These are phyloP conservation scores for Zaprionus africanus DNA, from an alignment of 1,140 invertebrate genomes.

Conservation along the genomic window DNA sequence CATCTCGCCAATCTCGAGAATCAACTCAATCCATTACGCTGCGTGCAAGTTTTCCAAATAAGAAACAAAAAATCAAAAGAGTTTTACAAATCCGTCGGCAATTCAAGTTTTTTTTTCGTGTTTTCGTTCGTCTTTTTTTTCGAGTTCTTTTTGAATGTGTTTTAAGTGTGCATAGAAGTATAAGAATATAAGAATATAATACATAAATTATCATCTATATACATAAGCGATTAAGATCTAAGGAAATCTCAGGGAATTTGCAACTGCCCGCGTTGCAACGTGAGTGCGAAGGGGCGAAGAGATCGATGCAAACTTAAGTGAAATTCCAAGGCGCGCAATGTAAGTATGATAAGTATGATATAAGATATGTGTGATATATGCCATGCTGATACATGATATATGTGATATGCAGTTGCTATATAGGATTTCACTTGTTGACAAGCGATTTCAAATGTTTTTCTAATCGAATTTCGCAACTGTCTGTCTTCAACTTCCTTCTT, in stretches of 20 bases:
- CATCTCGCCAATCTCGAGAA: slow-evolving; percentile 18
- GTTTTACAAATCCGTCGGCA: slow-evolving; percentile 52
- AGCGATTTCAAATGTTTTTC: neutral
- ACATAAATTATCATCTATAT: neutral
- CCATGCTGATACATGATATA: neutral
- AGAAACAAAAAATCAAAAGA: slow-evolving; percentile 8
- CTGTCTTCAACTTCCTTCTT: neutral
- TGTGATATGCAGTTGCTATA: neutral
- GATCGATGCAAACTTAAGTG: slow-evolving; percentile 20
- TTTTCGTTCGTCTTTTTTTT: slow-evolving; percentile 48
- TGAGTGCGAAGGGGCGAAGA: neutral
- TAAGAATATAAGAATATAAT: slow-evolving; percentile 11
- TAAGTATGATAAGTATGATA: slow-evolving; percentile 36
- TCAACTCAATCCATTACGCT: slow-evolving; percentile 37
- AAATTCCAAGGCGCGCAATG: slow-evolving; percentile 40
- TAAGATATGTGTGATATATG: neutral
- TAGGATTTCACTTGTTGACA: neutral
- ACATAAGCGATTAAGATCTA: neutral
- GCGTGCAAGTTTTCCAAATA: slow-evolving; percentile 32
- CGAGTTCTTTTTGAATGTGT: slow-evolving; percentile 38
- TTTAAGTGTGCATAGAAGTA: slow-evolving; percentile 20
- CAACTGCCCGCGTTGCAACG: slow-evolving; percentile 12
- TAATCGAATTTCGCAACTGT: neutral
- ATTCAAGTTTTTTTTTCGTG: slow-evolving; percentile 34
- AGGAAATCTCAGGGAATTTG: slow-evolving; percentile 11